Evolutionary conservation across 2,113 vertebrate genomes (phyloP).

Genomic region (Oreochromis spilurus): DNA sequence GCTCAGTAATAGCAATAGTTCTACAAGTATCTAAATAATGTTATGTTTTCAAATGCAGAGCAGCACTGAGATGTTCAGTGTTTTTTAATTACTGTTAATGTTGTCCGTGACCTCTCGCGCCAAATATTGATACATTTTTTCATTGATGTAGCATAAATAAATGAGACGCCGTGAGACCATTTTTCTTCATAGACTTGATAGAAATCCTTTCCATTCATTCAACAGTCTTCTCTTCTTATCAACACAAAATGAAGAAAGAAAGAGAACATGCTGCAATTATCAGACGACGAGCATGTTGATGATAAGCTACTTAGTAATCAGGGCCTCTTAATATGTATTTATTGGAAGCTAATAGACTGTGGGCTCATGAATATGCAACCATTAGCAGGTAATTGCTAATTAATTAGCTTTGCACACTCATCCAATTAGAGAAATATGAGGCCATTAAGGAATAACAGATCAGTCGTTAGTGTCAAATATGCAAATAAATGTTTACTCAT

Average conservation of each 20-base stretch:
- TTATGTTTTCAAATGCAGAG: neutral
- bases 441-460: slow-evolving; percentile 56
- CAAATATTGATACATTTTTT: neutral
- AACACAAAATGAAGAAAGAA: slow-evolving; percentile 3
- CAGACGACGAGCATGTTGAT: slow-evolving; percentile 27
- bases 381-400: slow-evolving; percentile 67
- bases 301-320: slow-evolving; percentile 49
- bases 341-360: slow-evolving; percentile 57
- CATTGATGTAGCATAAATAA: neutral
- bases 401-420: slow-evolving; percentile 61
- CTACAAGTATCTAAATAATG: neutral
- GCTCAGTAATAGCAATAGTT: neutral
- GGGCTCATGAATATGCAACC: slow-evolving; percentile 56
- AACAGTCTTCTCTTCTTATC: neutral
- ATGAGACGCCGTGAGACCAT: neutral
- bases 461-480: slow-evolving; percentile 57
- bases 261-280: slow-evolving; percentile 23
- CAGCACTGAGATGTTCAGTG: neutral
- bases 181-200: neutral
- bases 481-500: slow-evolving; percentile 58
- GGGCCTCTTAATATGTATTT: slow-evolving; percentile 58
- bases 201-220: neutral
- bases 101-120: neutral
- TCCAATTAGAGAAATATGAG: slow-evolving; percentile 61
- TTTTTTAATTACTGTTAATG: neutral